Evolutionary conservation across 1,140 invertebrate species (phyloP).

Genomic region (Zaprionus ornatus): DNA sequence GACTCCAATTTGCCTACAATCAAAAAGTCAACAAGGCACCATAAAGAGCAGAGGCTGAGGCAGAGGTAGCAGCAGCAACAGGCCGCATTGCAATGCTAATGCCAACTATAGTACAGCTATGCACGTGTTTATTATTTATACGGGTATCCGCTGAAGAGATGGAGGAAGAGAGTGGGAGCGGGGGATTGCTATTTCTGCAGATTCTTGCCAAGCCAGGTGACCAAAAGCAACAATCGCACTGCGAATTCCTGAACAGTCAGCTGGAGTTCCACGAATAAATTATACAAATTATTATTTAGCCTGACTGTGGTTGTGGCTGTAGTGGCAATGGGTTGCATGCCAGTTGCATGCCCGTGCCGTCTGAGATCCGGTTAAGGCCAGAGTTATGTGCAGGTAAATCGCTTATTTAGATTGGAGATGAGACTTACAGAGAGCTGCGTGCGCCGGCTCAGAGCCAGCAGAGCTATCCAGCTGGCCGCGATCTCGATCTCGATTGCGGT

Average conservation of each 20-base stretch:
- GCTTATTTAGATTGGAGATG: constrained; percentile 77
- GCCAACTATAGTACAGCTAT: constrained; percentile 44
- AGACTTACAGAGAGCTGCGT: constrained; percentile 37
- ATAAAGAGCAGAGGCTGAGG: constrained; percentile 40
- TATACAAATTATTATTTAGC: constrained; percentile 81
- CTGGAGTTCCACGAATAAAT: constrained; percentile 62
- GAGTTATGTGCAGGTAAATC: constrained; percentile 74
- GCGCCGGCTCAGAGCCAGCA: constrained; percentile 41
- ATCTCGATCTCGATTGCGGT: constrained; percentile 42
- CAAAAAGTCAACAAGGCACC: constrained; percentile 51
- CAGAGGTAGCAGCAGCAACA: constrained; percentile 16
- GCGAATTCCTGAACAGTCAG: constrained; percentile 46
- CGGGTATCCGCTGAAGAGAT: constrained; percentile 5
- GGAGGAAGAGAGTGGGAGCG: background rate
- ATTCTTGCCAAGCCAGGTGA: constrained; percentile 25
- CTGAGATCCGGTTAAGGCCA: constrained; percentile 36
- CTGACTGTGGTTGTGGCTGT: constrained; percentile 18
- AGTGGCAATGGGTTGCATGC: constrained; percentile 21
- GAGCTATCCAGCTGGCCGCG: constrained; percentile 31
- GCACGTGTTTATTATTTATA: constrained; percentile 79
- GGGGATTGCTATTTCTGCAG: background rate
- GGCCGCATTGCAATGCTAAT: constrained; percentile 44
- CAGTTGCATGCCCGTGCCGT: constrained; percentile 16
- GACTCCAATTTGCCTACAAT: constrained; percentile 37
- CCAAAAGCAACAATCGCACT: constrained; percentile 53